Evolutionary conservation across 2,888 invertebrate genomes (phyloP).

Genomic region (Ametastegia equiseti): DNA sequence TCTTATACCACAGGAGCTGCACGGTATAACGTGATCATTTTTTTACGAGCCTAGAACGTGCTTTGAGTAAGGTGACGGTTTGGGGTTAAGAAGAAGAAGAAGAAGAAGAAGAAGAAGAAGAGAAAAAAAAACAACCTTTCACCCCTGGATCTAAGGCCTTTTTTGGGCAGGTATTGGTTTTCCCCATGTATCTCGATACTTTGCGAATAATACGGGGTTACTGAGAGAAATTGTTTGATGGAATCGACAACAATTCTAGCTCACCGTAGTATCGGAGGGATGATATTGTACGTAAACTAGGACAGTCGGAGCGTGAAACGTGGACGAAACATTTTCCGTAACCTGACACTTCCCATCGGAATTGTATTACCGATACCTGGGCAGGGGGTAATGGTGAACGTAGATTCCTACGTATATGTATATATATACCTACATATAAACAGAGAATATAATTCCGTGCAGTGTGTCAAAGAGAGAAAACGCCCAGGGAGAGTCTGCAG

Average conservation of each 20-base stretch:
- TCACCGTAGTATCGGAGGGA: background rate
- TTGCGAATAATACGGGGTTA: slow-evolving; percentile 38
- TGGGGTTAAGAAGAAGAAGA: background rate
- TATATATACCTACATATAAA: background rate
- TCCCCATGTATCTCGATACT: slow-evolving; percentile 29
- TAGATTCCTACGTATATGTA: background rate
- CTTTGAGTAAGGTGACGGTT: slow-evolving; percentile 14
- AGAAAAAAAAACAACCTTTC: too few species aligned
- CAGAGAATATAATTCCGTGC: slow-evolving; percentile 18
- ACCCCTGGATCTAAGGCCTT: slow-evolving; percentile 2
- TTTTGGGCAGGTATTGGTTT: slow-evolving; percentile 26
- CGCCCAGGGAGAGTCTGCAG: background rate
- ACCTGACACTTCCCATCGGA: slow-evolving; percentile 19
- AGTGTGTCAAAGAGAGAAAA: slow-evolving; percentile 21
- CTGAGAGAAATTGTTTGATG: slow-evolving; percentile 16
- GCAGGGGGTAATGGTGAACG: background rate
- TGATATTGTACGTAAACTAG: slow-evolving; percentile 31
- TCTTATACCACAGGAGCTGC: background rate
- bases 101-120: too few species aligned
- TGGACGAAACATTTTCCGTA: slow-evolving; percentile 24
- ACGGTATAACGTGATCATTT: slow-evolving; percentile 21
- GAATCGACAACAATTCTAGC: slow-evolving; percentile 35
- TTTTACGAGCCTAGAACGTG: slow-evolving; percentile 2
- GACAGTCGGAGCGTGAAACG: background rate
- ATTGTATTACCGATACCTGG: slow-evolving; percentile 37